Evolutionary conservation across 2,797 vertebrate genomes (phyloP).

Genomic region (Arrhamphus sclerolepis): DNA sequence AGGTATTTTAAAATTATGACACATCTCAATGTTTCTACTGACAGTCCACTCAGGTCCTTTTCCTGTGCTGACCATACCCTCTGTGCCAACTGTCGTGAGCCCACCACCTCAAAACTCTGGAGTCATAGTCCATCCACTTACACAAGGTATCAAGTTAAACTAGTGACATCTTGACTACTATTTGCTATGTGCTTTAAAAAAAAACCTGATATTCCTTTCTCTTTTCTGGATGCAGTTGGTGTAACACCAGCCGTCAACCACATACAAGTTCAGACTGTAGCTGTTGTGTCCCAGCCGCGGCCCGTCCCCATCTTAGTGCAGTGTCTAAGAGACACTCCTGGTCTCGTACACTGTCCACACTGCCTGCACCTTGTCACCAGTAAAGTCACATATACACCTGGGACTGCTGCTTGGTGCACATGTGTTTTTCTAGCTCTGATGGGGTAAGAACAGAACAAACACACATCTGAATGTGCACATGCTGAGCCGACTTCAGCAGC

Average conservation of each 20-base stretch:
- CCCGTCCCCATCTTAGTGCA: slow-evolving; percentile 22
- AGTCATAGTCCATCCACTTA: slow-evolving; percentile 27
- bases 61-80: slow-evolving; percentile 55
- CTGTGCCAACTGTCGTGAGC: neutral
- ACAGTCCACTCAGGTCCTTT: slow-evolving; percentile 35
- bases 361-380: slow-evolving; percentile 43
- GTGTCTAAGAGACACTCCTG: slow-evolving; percentile 35
- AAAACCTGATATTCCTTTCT: neutral
- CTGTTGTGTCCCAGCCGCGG: slow-evolving; percentile 43
- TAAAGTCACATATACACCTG: slow-evolving; percentile 40
- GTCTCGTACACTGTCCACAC: slow-evolving; percentile 43
- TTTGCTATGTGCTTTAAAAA: neutral
- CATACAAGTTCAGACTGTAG: slow-evolving; percentile 2
- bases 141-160: slow-evolving; percentile 44
- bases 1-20: neutral
- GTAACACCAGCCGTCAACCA: neutral
- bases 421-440: slow-evolving; percentile 39
- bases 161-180: neutral
- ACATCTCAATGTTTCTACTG: neutral
- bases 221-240: slow-evolving; percentile 34
- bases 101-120: slow-evolving; percentile 3
- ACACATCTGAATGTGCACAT: neutral
- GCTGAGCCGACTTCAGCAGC: neutral
- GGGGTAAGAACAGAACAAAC: slow-evolving; percentile 56
- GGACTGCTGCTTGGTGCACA: slow-evolving; percentile 36